Evolutionary conservation across 2,113 vertebrate genomes (phyloP).

Genomic region (Pseudois nayaur): DNA sequence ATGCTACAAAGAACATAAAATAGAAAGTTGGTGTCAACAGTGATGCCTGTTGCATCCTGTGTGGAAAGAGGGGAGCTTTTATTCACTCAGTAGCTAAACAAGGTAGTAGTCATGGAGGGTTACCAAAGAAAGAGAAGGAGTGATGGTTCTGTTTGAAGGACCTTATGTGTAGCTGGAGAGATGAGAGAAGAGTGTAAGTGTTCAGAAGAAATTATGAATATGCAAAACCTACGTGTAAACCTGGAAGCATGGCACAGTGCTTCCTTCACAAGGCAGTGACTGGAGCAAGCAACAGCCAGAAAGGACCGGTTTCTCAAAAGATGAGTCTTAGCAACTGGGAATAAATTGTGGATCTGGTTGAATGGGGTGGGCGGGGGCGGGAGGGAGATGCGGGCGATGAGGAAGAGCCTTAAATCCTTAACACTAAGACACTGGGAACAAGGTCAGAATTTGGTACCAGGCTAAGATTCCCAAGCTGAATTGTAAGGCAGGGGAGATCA

Average conservation of each 20-base stretch:
- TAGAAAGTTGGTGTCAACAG: neutral
- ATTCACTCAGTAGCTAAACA: neutral
- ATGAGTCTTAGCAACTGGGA: neutral
- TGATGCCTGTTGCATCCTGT: neutral
- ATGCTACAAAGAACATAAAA: neutral
- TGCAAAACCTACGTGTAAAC: neutral
- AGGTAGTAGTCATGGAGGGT: neutral
- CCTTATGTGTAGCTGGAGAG: neutral
- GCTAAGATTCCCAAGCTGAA: neutral
- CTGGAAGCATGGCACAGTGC: neutral
- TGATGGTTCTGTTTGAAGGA: neutral
- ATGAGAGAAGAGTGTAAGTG: neutral
- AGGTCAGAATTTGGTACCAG: neutral
- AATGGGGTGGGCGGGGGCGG: rapidly evolving
- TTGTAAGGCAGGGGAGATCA: neutral
- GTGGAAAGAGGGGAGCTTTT: neutral
- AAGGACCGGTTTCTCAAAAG: neutral
- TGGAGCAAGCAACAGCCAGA: neutral
- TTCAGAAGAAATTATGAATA: neutral
- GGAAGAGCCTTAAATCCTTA: neutral
- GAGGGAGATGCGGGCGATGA: rapidly evolving
- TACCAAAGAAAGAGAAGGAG: neutral
- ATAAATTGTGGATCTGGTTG: neutral
- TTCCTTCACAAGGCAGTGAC: neutral
- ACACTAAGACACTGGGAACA: neutral